A percentile compares a stretch with the other conserved stretches of the same genome.
phyloP scores from a whole-genome alignment of 2,888 invertebrate genomes.

The Gibbula magus region DNA sequence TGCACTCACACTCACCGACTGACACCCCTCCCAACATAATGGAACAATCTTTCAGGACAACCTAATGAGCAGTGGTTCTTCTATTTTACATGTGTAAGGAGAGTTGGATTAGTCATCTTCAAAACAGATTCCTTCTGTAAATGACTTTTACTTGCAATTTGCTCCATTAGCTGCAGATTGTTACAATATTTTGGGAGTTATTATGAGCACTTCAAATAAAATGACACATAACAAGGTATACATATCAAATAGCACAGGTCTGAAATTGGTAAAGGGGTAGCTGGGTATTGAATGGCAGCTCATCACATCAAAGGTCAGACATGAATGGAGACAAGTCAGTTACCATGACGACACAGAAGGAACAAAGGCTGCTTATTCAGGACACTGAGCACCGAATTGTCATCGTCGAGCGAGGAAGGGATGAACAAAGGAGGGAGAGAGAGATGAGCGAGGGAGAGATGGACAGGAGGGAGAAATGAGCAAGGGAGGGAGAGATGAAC shows the following conservation, averaged over 20 bases:
- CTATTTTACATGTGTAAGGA: too few species aligned
- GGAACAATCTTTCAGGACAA: conserved; percentile 20
- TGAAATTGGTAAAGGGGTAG: too few species aligned
- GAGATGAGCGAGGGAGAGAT: background rate
- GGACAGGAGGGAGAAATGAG: too few species aligned
- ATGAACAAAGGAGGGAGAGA: background rate
- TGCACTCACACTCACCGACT: conserved; percentile 14
- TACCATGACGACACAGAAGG: background rate
- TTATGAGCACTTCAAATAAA: background rate
- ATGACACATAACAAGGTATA: too few species aligned
- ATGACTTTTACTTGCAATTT: background rate
- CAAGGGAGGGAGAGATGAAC: too few species aligned
- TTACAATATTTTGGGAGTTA: background rate
- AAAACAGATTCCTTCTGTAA: too few species aligned
- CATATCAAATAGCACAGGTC: too few species aligned
- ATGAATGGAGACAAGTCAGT: background rate
- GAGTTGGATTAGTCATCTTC: too few species aligned
- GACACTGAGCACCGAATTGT: too few species aligned
- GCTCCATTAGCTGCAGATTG: background rate
- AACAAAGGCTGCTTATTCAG: background rate
- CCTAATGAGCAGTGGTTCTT: background rate
- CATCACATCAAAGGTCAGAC: too few species aligned
- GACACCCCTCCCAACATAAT: conserved; percentile 24
- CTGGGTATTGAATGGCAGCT: too few species aligned
- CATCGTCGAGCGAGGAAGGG: too few species aligned